These are phyloP conservation scores for Syndactyla subalaris DNA, from an alignment of 2,797 vertebrate genomes.

Conservation along the genomic window DNA sequence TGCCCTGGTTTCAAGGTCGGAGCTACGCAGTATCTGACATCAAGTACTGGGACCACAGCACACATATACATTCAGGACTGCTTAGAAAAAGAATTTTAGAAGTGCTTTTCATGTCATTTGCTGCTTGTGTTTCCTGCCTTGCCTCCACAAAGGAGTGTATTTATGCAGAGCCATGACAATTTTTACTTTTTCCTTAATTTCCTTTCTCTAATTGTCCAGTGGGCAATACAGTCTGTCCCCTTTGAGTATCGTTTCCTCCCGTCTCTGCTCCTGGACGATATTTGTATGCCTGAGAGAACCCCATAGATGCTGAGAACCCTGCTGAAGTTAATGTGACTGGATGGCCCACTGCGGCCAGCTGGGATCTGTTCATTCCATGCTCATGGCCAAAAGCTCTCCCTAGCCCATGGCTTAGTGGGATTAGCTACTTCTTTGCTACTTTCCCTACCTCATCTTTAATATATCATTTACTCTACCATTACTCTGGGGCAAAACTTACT, in stretches of 20 bases:
- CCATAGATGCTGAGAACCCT: not conserved
- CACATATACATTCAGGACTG: not conserved
- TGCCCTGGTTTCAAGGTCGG: not conserved
- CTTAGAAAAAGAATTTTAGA: not conserved
- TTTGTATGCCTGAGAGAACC: not conserved
- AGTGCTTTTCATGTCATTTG: not conserved
- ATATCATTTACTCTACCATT: constrained; percentile 3
- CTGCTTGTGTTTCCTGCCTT: not conserved
- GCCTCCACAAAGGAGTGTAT: not conserved
- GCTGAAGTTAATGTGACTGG: constrained; percentile 25
- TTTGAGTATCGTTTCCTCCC: not conserved
- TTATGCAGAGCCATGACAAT: constrained; percentile 9
- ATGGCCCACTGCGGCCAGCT: not conserved
- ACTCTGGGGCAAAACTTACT: constrained; percentile 5
- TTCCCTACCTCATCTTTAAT: constrained; percentile 2
- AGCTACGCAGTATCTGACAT: not conserved
- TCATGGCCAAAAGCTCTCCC: not conserved
- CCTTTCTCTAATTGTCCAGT: not conserved
- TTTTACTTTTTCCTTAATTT: constrained; percentile 12
- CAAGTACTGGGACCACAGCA: not conserved
- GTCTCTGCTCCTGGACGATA: not conserved
- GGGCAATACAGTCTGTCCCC: not conserved
- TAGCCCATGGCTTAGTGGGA: not conserved
- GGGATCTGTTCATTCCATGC: constrained; percentile 2
- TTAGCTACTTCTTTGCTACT: constrained; percentile 16